Evolutionary conservation across 2,797 vertebrate genomes (phyloP), one percentile per base, ranked within the genome.

Genomic region (Lagorchestes hirsutus): DNA sequence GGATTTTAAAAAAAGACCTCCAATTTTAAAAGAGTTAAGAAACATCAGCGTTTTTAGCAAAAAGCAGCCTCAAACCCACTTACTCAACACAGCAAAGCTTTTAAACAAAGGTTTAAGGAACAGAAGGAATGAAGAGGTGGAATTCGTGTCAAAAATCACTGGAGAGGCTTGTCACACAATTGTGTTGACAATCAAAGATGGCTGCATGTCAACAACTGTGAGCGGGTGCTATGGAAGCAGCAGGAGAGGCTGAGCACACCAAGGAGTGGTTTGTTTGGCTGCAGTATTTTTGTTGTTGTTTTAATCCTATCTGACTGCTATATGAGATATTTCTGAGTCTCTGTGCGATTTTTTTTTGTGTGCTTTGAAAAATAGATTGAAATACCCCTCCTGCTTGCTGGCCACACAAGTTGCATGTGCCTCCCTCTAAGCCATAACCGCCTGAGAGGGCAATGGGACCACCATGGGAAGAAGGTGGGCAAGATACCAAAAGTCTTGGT

Each of bases 11-110:
- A 87, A 87, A 90, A 31, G n/a, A 91, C 54, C 74, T 27, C 56
- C 87, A 40, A 28, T 92, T 97, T 95, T 93, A 92, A 94, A 18
- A 96, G 93, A 82, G 95, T 92, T 93, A 54, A 59, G 52, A 13
- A 54, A 87, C 4, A 55, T 40, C 40, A n/a, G 29, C 10, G 13
- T 67, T 50, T 94, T 87, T 95, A 94, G 93, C 94, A 92, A 91
- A 95, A 96, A 90, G 54, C 56, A 52, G 94, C n/a, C 67, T 52
- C 87, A 52, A 91, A 95, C 46, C 57, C 91, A 22, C 34, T 40
- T 50, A 14, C 34, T 46, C 10, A 93, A 90, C 92, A 92, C 0
- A 5, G 50, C 58, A 58, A 46, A 95, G 90, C 3, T 34, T 28
- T 24, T 24, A 54, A 97, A 74, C 46, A 95, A 96, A 59, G 59